Conservation (phyloP, 1,140 invertebrate genomes). For the Cyphomyrmex costatus region DNA sequence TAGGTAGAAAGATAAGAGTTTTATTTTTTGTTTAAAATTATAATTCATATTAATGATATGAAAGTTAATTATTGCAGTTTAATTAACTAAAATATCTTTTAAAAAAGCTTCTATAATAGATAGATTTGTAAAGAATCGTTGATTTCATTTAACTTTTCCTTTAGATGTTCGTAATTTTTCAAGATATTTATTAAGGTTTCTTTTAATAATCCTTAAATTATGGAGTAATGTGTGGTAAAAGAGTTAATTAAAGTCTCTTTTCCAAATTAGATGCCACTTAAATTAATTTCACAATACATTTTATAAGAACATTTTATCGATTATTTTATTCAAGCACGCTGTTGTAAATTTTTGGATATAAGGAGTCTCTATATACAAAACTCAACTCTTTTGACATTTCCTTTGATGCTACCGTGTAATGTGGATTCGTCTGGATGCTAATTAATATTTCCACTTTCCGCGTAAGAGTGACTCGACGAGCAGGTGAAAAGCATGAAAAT, state of each 20-base stretch:
- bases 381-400: slow-evolving; percentile 9
- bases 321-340: slow-evolving; percentile 28
- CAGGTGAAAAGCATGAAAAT: slow-evolving; percentile 32
- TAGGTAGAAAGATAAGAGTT: no score
- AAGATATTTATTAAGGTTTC: not conserved
- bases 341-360: not conserved
- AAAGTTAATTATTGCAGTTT: no score
- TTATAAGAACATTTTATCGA: slow-evolving; percentile 18
- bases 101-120: no score
- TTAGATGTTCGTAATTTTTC: no score
- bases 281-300: slow-evolving; percentile 19
- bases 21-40: no score
- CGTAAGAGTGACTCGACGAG: slow-evolving; percentile 22
- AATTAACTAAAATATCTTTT: no score
- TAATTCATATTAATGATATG: no score
- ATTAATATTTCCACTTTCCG: slow-evolving; percentile 56
- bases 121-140: no score
- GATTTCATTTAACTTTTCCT: no score
- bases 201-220: slow-evolving; percentile 7
- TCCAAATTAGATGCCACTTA: no score
- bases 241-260: not conserved
- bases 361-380: slow-evolving; percentile 19
- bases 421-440: slow-evolving; percentile 37
- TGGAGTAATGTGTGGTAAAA: not conserved
- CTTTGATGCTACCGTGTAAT: slow-evolving; percentile 28